phyloP scores from a whole-genome alignment of 2,113 vertebrate genomes.

The Diadophis punctatus region DNA sequence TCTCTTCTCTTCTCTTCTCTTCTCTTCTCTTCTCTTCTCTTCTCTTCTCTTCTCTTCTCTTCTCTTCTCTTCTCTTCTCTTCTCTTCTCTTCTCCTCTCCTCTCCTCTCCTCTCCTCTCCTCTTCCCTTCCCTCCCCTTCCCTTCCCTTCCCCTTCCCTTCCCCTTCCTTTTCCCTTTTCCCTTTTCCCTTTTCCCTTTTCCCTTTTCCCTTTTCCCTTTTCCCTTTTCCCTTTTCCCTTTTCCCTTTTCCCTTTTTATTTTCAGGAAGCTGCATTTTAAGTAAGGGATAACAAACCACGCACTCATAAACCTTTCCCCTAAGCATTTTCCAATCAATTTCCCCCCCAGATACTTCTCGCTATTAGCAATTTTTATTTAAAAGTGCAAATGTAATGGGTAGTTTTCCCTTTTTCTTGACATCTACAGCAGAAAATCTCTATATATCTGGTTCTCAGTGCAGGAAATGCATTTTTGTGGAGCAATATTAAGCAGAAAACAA shows the following conservation, averaged over 20 bases:
- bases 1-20: neutral
- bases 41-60: no score
- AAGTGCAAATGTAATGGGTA: neutral
- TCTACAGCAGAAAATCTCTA: neutral
- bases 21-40: rapidly evolving
- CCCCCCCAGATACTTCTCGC: neutral
- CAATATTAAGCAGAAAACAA: neutral
- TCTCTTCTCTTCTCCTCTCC: no score
- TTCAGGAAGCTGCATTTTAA: neutral
- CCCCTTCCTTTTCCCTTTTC: no score
- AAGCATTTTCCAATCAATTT: neutral
- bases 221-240: neutral
- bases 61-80: no score
- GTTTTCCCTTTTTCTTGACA: neutral
- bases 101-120: no score
- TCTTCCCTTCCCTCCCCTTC: no score
- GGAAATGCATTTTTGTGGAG: neutral
- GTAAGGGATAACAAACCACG: neutral
- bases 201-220: neutral
- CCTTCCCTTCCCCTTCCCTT: rapidly evolving
- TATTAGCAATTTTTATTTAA: neutral
- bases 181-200: neutral
- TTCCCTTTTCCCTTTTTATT: neutral
- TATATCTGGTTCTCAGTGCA: neutral
- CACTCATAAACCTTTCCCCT: neutral